phyloP scores from a whole-genome alignment of 2,888 invertebrate species.

The Sesia bembeciformis region DNA sequence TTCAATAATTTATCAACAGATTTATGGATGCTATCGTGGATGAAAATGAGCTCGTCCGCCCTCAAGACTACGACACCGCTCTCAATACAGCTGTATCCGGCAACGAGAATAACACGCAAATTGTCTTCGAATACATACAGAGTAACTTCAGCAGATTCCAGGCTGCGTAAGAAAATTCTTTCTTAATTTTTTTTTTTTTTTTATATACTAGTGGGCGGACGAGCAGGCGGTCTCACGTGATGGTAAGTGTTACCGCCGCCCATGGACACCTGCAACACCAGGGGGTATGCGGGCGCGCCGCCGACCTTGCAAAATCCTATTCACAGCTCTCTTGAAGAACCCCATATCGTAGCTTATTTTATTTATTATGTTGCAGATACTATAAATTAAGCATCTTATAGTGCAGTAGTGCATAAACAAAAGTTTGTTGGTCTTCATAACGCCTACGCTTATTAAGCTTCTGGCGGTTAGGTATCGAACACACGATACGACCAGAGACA shows the following conservation, averaged over 20 bases:
- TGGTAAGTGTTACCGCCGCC: too few species aligned
- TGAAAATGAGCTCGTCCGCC: conserved; percentile 45
- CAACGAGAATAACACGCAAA: conserved; percentile 70
- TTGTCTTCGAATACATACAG: conserved; percentile 67
- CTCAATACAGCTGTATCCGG: conserved; percentile 65
- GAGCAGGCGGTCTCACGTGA: too few species aligned
- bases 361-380: neutral
- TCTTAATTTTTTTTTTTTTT: neutral
- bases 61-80: conserved; percentile 58
- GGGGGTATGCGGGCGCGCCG: too few species aligned
- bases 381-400: neutral
- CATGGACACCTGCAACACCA: too few species aligned
- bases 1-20: conserved; percentile 18
- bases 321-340: too few species aligned
- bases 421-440: neutral
- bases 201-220: too few species aligned
- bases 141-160: conserved; percentile 26
- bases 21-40: conserved; percentile 37
- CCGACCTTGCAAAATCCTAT: too few species aligned
- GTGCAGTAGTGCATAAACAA: neutral
- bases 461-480: neutral
- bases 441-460: neutral
- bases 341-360: too few species aligned
- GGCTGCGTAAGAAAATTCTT: conserved; percentile 38
- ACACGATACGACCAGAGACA: too few species aligned